Evolutionary conservation across 2,888 invertebrate species (phyloP).

Genomic region (Diarsia rubi): DNA sequence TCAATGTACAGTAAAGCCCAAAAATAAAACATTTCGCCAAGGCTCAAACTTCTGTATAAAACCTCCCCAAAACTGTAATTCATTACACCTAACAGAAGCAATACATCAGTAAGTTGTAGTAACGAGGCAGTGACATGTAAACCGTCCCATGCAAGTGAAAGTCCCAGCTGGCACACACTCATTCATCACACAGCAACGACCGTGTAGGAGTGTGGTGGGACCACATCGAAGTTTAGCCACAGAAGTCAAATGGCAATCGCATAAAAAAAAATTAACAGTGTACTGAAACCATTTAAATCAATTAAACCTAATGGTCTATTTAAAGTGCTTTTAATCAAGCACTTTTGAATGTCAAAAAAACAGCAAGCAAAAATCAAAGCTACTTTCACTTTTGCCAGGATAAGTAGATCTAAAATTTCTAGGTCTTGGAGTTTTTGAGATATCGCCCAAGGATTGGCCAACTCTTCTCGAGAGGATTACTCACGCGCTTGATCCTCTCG

Average conservation of each 20-base stretch:
- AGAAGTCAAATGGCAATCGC: constrained; percentile 26
- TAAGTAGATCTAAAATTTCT: too few relatives aligned
- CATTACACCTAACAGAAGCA: constrained; percentile 9
- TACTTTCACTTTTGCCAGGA: too few relatives aligned
- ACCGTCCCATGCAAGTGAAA: constrained; percentile 68
- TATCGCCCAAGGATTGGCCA: too few relatives aligned
- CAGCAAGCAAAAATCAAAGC: too few relatives aligned
- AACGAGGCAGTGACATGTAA: constrained; percentile 58
- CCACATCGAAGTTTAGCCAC: background rate
- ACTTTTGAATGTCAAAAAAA: too few relatives aligned
- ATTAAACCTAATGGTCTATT: too few relatives aligned
- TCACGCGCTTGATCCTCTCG: too few relatives aligned
- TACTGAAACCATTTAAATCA: background rate
- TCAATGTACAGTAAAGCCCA: background rate
- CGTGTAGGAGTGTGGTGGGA: constrained; percentile 46
- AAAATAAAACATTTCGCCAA: background rate
- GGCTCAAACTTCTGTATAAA: background rate
- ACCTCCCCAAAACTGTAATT: background rate
- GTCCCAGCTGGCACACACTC: constrained; percentile 65
- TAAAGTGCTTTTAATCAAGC: too few relatives aligned
- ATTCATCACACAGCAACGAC: constrained; percentile 64
- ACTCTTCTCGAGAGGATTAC: too few relatives aligned
- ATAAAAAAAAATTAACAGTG: background rate
- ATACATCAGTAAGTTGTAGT: constrained; percentile 28
- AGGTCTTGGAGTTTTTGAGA: too few relatives aligned